These are phyloP conservation scores for Pristionchus exspectatus DNA, from an alignment of 2,888 invertebrate species.

Conservation along the genomic window DNA sequence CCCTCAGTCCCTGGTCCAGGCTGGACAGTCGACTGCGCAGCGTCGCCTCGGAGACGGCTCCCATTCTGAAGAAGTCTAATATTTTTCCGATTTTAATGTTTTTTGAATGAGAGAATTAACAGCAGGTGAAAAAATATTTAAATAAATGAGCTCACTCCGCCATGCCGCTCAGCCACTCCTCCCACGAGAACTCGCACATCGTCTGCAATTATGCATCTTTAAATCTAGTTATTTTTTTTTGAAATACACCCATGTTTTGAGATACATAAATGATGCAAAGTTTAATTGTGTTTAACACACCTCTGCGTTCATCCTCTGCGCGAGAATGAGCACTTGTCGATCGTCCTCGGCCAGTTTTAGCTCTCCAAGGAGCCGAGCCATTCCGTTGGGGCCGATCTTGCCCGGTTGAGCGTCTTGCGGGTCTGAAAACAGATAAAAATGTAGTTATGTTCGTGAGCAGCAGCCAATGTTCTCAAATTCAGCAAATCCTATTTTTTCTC, in stretches of 20 bases:
- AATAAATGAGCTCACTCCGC: neutral
- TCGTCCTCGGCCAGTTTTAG: neutral
- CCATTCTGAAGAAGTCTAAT: neutral
- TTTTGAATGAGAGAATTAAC: no score
- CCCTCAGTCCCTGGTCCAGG: constrained; percentile 59
- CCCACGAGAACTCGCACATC: neutral
- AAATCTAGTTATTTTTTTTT: no score
- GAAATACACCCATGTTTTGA: no score
- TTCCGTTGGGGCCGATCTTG: neutral
- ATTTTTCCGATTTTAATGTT: no score
- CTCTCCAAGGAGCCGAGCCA: neutral
- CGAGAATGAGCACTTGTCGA: neutral
- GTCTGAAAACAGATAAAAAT: neutral
- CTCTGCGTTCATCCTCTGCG: neutral
- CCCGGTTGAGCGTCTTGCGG: neutral
- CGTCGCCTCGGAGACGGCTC: constrained; percentile 60
- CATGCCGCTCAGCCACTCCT: constrained; percentile 9
- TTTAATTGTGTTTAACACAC: no score
- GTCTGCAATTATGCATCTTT: neutral
- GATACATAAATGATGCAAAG: no score
- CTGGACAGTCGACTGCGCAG: constrained; percentile 61
- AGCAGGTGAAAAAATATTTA: no score
- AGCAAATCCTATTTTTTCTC: no score
- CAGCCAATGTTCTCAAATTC: no score
- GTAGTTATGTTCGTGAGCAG: no score